Base-by-base conservation (phyloP, 23 tunicate species). In the Trididemnum clinides region DNA sequence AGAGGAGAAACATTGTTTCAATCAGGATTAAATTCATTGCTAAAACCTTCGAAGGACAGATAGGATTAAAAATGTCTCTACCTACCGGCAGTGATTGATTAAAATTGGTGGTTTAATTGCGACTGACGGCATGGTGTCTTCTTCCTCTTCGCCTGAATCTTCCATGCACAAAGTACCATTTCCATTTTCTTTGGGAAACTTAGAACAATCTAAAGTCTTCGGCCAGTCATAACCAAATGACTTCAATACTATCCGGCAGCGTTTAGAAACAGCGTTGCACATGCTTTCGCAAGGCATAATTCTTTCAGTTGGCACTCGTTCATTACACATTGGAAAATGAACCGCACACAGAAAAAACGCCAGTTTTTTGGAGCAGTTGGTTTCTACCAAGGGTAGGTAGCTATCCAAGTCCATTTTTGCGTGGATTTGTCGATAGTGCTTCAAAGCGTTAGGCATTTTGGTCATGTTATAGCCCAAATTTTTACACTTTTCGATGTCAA, bases 281-380 rank as follows among this genome's bases (percentile, higher is more conserved):
- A 96, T 91, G 51, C 58, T 57, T 32, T 84, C 78, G 36, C 99
- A 96, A 0, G 99, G 99, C 1, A 93, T 87, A 27, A 90, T 80
- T 0, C 73, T 38, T 72, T 39, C 71, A 26, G 31, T 33, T 5
- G 36, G 57, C 18, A 1, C 28, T 3, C 65, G 64, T 15, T 88
- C 80, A 28, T 89, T 88, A 64, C 98, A 94, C 91, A 87, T 85
- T 25, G 98, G 98, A 58, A 77, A 79, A 66, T 72, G 72, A 18
- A 78, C 90, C 4, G 89, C 85, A 36, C 98, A 94, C 32, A 94
- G 82, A 64, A 94, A 94, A 30, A 81, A 54, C 49, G 33, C 2
- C 66, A 94, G 85, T 33, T 85, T 58, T 19, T 77, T 57, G 63
- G 89, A 81, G 88, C 98, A 94, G 33, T 85, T 81, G 65, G 76